phyloP scores from a whole-genome alignment of 1,140 invertebrate genomes.

The Polypedilum pembai region DNA sequence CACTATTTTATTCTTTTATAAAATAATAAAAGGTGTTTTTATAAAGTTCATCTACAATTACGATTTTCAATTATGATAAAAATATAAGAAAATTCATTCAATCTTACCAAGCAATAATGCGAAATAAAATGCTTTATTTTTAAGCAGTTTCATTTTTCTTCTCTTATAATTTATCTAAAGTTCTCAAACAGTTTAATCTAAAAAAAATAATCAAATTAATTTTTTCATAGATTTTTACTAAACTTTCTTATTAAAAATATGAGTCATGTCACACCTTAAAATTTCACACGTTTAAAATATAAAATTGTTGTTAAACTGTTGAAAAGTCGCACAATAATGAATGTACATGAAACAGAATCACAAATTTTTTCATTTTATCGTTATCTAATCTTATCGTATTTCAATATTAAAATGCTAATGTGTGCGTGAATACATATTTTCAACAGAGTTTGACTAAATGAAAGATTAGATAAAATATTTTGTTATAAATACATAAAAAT shows the following conservation, averaged over 20 bases:
- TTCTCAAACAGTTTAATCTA: background rate
- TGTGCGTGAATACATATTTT: too few species aligned
- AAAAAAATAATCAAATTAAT: too few species aligned
- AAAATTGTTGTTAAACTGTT: background rate
- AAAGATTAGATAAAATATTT: too few species aligned
- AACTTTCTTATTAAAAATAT: slow-evolving; percentile 8
- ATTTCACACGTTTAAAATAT: background rate
- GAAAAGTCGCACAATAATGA: background rate
- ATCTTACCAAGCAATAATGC: slow-evolving; percentile 25
- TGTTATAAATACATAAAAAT: too few species aligned
- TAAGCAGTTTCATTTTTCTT: slow-evolving; percentile 13
- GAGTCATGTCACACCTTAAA: slow-evolving; percentile 19
- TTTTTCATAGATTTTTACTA: background rate
- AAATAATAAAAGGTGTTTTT: too few species aligned
- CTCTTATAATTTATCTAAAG: background rate
- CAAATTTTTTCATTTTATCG: too few species aligned
- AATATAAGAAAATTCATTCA: background rate
- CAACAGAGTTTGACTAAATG: too few species aligned
- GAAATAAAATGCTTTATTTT: slow-evolving; percentile 25
- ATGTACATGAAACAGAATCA: background rate
- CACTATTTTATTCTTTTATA: background rate
- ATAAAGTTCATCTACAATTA: too few species aligned
- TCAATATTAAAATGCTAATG: too few species aligned
- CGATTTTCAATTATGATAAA: too few species aligned
- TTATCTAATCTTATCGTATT: too few species aligned